Percentiles rank a stretch among this genome's conserved stretches.
Conservation (phyloP, 2,888 invertebrate species). For the Toxonevra muliebris region DNA sequence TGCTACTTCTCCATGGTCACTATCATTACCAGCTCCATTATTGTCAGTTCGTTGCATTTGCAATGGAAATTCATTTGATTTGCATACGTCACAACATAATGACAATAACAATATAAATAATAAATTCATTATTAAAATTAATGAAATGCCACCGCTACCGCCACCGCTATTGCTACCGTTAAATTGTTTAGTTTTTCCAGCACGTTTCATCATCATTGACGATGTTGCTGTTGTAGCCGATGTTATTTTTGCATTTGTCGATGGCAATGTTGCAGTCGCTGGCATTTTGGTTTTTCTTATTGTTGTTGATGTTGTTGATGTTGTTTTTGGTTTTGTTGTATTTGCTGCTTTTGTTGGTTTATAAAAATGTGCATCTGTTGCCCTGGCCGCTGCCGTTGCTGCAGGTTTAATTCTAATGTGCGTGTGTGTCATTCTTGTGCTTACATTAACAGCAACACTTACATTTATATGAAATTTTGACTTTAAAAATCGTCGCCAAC, state of each 20-base stretch:
- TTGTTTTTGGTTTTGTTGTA: neutral
- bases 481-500: constrained; percentile 14
- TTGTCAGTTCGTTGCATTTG: neutral
- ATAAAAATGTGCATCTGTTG: neutral
- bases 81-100: constrained; percentile 52
- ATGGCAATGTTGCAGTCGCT: neutral
- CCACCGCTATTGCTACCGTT: too few species aligned
- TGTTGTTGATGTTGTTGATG: constrained; percentile 1
- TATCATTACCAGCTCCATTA: neutral
- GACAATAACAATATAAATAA: constrained; percentile 46
- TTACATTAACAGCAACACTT: neutral
- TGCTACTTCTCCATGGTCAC: constrained; percentile 3
- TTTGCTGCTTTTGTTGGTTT: neutral
- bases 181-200: constrained; percentile 16
- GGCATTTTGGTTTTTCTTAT: constrained; percentile 1
- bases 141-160: constrained; percentile 41
- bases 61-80: constrained; percentile 40
- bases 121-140: constrained; percentile 47
- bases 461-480: neutral
- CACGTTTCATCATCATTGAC: constrained; percentile 17
- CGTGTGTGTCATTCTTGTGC: neutral
- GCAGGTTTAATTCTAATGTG: neutral
- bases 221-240: constrained; percentile 8
- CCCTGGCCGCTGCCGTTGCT: neutral
- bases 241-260: neutral